A percentile compares a stretch with the other conserved stretches of the same genome.
Evolutionary conservation across 2,113 vertebrate species (phyloP).

Genomic region (Patagioenas fasciata): DNA sequence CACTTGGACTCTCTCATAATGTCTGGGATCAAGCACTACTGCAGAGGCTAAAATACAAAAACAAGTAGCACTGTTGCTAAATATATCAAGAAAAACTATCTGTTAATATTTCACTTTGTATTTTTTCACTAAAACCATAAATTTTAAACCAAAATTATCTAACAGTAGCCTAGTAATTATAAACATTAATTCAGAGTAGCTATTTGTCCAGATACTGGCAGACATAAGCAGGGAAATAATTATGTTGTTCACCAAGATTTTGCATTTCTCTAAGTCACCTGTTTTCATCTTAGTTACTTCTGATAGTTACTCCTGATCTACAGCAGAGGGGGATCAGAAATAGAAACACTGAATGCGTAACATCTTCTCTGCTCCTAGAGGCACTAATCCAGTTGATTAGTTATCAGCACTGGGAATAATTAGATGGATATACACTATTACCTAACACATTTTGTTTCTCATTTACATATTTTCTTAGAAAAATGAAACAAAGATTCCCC

Average conservation of each 20-base stretch:
- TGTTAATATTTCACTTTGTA: not conserved
- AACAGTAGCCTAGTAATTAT: not conserved
- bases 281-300: not conserved
- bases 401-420: slow-evolving; percentile 32
- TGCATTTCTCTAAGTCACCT: not conserved
- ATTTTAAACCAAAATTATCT: not conserved
- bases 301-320: not conserved
- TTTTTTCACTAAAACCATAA: not conserved
- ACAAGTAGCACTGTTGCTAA: not conserved
- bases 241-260: not conserved
- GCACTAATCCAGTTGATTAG: slow-evolving; percentile 12
- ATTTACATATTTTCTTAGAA: slow-evolving; percentile 5
- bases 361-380: slow-evolving; percentile 5
- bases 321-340: not conserved
- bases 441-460: not conserved
- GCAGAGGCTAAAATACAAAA: not conserved
- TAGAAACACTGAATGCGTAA: not conserved
- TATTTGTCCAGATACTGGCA: not conserved
- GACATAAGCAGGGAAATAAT: not conserved
- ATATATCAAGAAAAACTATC: not conserved
- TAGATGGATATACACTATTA: not conserved
- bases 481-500: not conserved
- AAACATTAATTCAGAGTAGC: not conserved
- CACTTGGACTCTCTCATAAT: not conserved
- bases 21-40: not conserved